These are phyloP conservation scores for Spea bombifrons DNA, from an alignment of 2,113 vertebrate genomes.

Conservation along the genomic window DNA sequence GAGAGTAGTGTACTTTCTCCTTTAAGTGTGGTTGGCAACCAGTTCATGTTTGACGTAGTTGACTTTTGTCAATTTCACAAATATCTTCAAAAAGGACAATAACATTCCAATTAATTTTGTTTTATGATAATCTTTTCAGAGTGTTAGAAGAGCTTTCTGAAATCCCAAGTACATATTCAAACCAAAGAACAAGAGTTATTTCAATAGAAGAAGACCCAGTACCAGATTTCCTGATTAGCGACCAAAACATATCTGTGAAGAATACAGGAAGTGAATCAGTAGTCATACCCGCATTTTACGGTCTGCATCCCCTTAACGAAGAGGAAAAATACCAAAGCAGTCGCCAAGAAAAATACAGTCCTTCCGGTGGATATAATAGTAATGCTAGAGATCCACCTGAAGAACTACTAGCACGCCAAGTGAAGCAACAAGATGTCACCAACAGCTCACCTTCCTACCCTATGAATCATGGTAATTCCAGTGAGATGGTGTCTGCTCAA, in stretches of 20 bases:
- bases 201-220: constrained; percentile 54
- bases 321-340: not conserved
- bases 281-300: not conserved
- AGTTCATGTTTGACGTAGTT: too few species aligned
- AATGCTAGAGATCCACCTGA: not conserved
- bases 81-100: too few species aligned
- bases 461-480: not conserved
- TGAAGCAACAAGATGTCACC: not conserved
- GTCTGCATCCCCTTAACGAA: not conserved
- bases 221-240: constrained; percentile 41
- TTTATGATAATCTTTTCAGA: constrained; percentile 36
- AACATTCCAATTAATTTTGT: too few species aligned
- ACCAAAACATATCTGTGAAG: constrained; percentile 11
- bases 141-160: constrained; percentile 31
- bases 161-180: not conserved
- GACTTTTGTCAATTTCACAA: too few species aligned
- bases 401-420: not conserved
- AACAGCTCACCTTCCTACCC: not conserved
- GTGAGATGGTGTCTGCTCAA: not conserved
- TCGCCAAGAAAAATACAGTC: not conserved
- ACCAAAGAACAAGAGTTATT: not conserved
- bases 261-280: not conserved
- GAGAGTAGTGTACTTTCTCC: too few species aligned
- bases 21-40: too few species aligned
- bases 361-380: not conserved